Base-by-base conservation (phyloP, 1,140 invertebrate genomes). In the Maconellicoccus hirsutus region DNA sequence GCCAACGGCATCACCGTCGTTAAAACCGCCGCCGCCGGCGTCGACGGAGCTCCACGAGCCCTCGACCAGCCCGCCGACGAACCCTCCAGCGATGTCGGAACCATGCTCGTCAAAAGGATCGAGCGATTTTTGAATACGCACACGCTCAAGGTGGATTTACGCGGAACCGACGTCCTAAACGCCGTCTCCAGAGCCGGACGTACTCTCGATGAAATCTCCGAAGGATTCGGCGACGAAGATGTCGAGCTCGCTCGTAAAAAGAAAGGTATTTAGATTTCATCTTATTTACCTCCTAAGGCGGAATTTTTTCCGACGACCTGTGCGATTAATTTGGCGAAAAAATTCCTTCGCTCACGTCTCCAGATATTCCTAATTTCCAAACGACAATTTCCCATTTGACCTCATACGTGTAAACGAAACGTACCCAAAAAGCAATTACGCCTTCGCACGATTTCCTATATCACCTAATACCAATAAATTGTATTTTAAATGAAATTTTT, bases 1-100 rank as follows among this genome's bases (percentile, higher is more conserved):
- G 87, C 87, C 71, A 89, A 92, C 73, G 89, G 89, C 22, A 87
- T 92, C 19, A 90, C 89, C 1, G 87, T 92, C 10, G 86, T 91
- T n/a, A 88, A 87, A 77, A 89, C 86, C 0, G 76, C 84, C 3
- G 82, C 85, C 19, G 70, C 75, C 7, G 75, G 71, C 0, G 83
- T 85, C 72, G 87, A 87, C 70, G 89, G 89, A 71, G 89, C 89
- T 1, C 89, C 89, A 16, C n/a, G 74, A 12, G 63, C 74, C 8
- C 26, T 82, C 81, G 72, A 81, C 79, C 52, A 80, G 79, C 73
- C 87, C 70, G 42, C 42, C n/a, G 29, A 3, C 3, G 83, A 84
- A 22, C 82, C 75, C 23, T 71, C 71, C 0, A 74, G 73, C 61
- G 61, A 66, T 74, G 71, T 12, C 42, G 74, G 23, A 74, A 71